phyloP scores from a whole-genome alignment of 1,140 invertebrate genomes.

The Camponotus vicinus region DNA sequence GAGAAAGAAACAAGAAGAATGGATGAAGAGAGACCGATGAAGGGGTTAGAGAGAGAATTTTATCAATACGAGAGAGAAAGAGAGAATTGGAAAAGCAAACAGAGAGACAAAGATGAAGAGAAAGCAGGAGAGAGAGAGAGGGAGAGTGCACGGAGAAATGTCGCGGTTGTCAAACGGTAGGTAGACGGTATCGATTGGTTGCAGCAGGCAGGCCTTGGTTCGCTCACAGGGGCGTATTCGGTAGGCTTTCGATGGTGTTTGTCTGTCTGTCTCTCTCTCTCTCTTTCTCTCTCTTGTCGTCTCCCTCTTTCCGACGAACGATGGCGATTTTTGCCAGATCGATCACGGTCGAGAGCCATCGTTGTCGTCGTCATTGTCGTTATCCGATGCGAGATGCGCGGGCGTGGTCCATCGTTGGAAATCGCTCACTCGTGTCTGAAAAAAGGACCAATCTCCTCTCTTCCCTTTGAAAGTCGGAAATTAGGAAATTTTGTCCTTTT shows the following conservation, averaged over 20 bases:
- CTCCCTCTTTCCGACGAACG: not conserved
- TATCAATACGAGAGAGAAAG: not conserved
- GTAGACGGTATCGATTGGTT: slow-evolving; percentile 73
- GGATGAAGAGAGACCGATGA: not conserved
- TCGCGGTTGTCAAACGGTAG: slow-evolving; percentile 74
- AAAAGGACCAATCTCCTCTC: not conserved
- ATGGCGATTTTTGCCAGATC: slow-evolving; percentile 73
- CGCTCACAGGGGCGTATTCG: slow-evolving; percentile 72
- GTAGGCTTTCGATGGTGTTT: slow-evolving; percentile 53
- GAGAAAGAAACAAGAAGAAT: not conserved
- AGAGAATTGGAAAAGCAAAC: not conserved
- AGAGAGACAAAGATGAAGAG: not conserved
- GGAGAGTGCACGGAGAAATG: slow-evolving; percentile 60
- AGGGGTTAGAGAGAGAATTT: slow-evolving; percentile 9
- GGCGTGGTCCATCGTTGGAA: slow-evolving; percentile 72
- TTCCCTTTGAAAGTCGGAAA: not conserved
- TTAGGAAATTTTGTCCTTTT: not conserved
- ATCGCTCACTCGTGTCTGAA: slow-evolving; percentile 41
- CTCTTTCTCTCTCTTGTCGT: not conserved
- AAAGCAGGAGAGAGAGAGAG: not conserved
- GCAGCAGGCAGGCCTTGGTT: slow-evolving; percentile 66
- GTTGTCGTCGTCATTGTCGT: slow-evolving; percentile 24
- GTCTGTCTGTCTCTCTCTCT: not conserved
- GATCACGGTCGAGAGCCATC: slow-evolving; percentile 63
- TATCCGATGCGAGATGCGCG: slow-evolving; percentile 60